Percentiles rank a stretch among this genome's conserved stretches.
Conservation (phyloP, 2,888 invertebrate species). For the Trachelus stipa region DNA sequence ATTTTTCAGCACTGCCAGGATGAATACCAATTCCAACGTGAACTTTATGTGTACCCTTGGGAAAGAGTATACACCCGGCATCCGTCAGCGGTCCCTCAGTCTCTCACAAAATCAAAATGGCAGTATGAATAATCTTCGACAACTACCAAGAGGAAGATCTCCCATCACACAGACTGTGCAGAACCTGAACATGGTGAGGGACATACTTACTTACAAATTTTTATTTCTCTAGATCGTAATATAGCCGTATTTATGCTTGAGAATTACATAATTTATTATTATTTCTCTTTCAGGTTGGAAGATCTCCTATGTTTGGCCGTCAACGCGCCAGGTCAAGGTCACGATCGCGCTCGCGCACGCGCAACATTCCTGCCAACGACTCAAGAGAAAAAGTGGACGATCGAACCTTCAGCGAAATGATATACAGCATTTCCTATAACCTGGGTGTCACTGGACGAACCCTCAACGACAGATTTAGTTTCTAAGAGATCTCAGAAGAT, state of each 20-base stretch:
- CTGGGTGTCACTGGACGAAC: conserved; percentile 61
- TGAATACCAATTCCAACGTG: conserved; percentile 48
- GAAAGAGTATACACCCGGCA: conserved; percentile 34
- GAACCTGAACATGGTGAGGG: conserved; percentile 45
- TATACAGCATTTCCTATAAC: conserved; percentile 57
- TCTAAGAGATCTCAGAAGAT: conserved; percentile 34
- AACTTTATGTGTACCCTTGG: conserved; percentile 56
- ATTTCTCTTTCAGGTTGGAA: conserved; percentile 31
- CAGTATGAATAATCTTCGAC: conserved; percentile 37
- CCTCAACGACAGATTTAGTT: conserved; percentile 63
- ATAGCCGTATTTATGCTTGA: neutral
- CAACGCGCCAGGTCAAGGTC: conserved; percentile 53
- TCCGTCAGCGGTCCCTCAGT: conserved; percentile 46
- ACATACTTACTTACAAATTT: conserved; percentile 4
- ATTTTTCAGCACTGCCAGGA: conserved; percentile 49
- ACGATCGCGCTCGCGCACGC: conserved; percentile 57
- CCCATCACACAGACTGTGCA: conserved; percentile 54
- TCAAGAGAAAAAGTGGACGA: conserved; percentile 50
- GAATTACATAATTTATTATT: neutral
- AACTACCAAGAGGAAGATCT: conserved; percentile 54
- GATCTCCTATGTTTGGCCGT: conserved; percentile 41
- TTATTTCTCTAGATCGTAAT: neutral
- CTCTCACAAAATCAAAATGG: conserved; percentile 38
- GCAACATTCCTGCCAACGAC: conserved; percentile 40
- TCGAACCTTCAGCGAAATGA: conserved; percentile 59